phyloP scores from a whole-genome alignment of 1,140 invertebrate genomes.

The Drosophila kikkawai region DNA sequence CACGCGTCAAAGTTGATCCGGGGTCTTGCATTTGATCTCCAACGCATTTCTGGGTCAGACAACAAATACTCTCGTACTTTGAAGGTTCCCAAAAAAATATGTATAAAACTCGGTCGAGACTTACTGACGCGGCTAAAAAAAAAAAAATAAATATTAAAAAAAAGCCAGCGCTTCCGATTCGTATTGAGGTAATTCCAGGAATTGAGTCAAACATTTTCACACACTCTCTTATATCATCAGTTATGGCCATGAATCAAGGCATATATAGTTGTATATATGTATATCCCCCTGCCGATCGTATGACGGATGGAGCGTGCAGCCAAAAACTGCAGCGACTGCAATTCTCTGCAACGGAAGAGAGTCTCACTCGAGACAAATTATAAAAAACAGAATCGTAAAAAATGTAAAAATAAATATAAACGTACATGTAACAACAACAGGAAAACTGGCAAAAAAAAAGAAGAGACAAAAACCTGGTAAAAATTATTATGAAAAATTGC shows the following conservation, averaged over 20 bases:
- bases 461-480: slow-evolving; percentile 27
- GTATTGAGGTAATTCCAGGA: slow-evolving; percentile 66
- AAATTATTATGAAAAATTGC: slow-evolving; percentile 76
- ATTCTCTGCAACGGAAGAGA: slow-evolving; percentile 54
- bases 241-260: slow-evolving; percentile 63
- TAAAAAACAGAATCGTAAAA: slow-evolving; percentile 7
- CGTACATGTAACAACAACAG: slow-evolving; percentile 12
- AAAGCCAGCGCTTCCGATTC: slow-evolving; percentile 67
- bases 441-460: slow-evolving; percentile 16
- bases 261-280: slow-evolving; percentile 2
- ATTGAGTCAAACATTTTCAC: slow-evolving; percentile 70
- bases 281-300: slow-evolving; percentile 35
- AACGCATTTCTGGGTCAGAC: slow-evolving; percentile 42
- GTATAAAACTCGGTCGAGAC: slow-evolving; percentile 36
- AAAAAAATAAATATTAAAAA: slow-evolving; percentile 40
- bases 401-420: slow-evolving; percentile 11
- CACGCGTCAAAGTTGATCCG: slow-evolving; percentile 76
- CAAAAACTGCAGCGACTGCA: slow-evolving; percentile 76
- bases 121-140: slow-evolving; percentile 59
- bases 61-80: not conserved
- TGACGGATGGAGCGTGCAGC: slow-evolving; percentile 67
- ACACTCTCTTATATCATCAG: slow-evolving; percentile 62
- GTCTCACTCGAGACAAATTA: slow-evolving; percentile 6
- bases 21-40: slow-evolving; percentile 32
- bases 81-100: slow-evolving; percentile 40